These are phyloP conservation scores for Polydrusus tereticollis DNA, from an alignment of 2,888 invertebrate genomes.

Conservation along the genomic window DNA sequence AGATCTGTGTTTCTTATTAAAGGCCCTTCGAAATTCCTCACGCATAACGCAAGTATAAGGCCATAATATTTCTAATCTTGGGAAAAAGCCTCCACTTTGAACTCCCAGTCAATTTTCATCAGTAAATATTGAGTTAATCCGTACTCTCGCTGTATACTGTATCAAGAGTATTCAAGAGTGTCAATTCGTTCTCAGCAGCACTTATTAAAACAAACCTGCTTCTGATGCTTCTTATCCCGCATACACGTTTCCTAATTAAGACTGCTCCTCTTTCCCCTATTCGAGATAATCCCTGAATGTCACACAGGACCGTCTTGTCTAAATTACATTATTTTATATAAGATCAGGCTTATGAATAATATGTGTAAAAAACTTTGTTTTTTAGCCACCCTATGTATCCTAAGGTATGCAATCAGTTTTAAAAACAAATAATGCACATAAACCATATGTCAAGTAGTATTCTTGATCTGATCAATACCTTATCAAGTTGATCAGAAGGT, in stretches of 20 bases:
- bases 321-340: slow-evolving; percentile 7
- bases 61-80: slow-evolving; percentile 43
- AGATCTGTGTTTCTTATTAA: slow-evolving; percentile 23
- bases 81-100: slow-evolving; percentile 41
- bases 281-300: slow-evolving; percentile 41
- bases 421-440: no score
- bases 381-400: neutral
- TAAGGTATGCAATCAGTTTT: no score
- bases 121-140: slow-evolving; percentile 66
- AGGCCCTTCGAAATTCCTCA: slow-evolving; percentile 34
- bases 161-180: slow-evolving; percentile 50
- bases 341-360: no score
- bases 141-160: slow-evolving; percentile 41
- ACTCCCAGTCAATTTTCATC: slow-evolving; percentile 67
- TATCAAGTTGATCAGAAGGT: no score
- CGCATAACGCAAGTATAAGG: slow-evolving; percentile 31
- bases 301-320: slow-evolving; percentile 17
- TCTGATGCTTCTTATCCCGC: slow-evolving; percentile 62
- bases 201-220: slow-evolving; percentile 66
- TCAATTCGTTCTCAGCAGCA: slow-evolving; percentile 52
- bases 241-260: slow-evolving; percentile 63
- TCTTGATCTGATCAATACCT: no score
- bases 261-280: slow-evolving; percentile 52
- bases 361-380: no score
- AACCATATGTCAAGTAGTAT: no score